Percentiles rank a stretch among this genome's conserved stretches.
These are phyloP conservation scores for Melipona bicolor DNA, from an alignment of 2,888 invertebrate species.

Conservation along the genomic window DNA sequence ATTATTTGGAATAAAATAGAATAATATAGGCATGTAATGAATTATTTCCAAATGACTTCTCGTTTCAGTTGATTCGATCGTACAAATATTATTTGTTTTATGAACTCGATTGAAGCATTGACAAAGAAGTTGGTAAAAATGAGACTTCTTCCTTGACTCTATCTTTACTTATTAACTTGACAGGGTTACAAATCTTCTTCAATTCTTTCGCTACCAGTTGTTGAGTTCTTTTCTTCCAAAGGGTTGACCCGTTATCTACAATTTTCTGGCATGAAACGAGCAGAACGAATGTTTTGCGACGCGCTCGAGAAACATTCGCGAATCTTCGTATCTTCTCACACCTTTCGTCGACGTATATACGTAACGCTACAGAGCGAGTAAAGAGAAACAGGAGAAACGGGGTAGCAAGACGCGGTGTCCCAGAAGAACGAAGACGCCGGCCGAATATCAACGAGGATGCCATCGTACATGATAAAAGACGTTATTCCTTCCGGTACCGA, in stretches of 20 bases:
- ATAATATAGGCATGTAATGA: too few relatives aligned
- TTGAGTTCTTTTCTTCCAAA: neutral
- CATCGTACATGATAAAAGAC: slow-evolving; percentile 73
- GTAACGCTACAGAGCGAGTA: neutral
- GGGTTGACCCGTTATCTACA: neutral
- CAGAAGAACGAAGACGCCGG: slow-evolving; percentile 59
- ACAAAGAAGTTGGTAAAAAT: neutral
- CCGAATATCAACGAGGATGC: slow-evolving; percentile 70
- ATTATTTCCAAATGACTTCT: too few relatives aligned
- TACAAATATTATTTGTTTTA: neutral
- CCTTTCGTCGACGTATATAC: slow-evolving; percentile 13
- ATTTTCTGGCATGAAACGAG: neutral
- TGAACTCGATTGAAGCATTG: neutral
- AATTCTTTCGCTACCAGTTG: neutral
- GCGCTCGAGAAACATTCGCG: slow-evolving; percentile 24
- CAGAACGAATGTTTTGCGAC: neutral
- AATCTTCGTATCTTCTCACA: slow-evolving; percentile 21
- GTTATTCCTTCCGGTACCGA: slow-evolving; percentile 68
- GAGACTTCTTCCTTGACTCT: neutral
- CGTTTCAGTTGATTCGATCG: too few relatives aligned
- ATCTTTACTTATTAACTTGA: neutral
- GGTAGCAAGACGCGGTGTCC: slow-evolving; percentile 53
- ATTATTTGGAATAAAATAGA: too few relatives aligned
- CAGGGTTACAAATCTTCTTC: neutral
- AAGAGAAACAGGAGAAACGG: slow-evolving; percentile 26